These are phyloP conservation scores for Hystrix cristata DNA, from an alignment of 2,113 vertebrate species.

Conservation along the genomic window DNA sequence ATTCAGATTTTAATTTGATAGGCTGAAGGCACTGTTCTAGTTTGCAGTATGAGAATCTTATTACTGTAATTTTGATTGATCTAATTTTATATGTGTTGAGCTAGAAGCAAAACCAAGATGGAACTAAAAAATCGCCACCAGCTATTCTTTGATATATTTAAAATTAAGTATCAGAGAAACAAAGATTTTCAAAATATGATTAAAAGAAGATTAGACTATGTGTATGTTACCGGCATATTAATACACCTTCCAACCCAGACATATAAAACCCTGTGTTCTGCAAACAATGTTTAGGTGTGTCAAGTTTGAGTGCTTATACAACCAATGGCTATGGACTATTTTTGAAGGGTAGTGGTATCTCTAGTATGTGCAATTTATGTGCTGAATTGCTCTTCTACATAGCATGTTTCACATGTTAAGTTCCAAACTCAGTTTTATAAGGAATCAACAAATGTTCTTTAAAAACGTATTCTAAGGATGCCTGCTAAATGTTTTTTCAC, in stretches of 20 bases:
- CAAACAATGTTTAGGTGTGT: background rate
- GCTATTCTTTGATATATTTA: background rate
- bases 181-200: background rate
- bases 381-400: background rate
- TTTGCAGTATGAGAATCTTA: background rate
- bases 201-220: conserved; percentile 8
- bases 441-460: background rate
- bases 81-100: background rate
- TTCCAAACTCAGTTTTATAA: background rate
- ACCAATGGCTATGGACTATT: background rate
- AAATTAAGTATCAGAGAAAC: background rate
- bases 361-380: background rate
- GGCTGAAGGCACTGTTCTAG: background rate
- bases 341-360: background rate
- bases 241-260: background rate
- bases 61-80: background rate
- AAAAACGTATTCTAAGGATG: background rate
- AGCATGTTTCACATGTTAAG: background rate
- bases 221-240: background rate
- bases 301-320: background rate
- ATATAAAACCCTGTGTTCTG: background rate
- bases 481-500: background rate
- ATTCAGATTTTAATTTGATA: conserved; percentile 19
- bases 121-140: background rate
- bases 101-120: background rate